Evolutionary conservation across 2,113 vertebrate species (phyloP).

Genomic region (Pan paniscus): DNA sequence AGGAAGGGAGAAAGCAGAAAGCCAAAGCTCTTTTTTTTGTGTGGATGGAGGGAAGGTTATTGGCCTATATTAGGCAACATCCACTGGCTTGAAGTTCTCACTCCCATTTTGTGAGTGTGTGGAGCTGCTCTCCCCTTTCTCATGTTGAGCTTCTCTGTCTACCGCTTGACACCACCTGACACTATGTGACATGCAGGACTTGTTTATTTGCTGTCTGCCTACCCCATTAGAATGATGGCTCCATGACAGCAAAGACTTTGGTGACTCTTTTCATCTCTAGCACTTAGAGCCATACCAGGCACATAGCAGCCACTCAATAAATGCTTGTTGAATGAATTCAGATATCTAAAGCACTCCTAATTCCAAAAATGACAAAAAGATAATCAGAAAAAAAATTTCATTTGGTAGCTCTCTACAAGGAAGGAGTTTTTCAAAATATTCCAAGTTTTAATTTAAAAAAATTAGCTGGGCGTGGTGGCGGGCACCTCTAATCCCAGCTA

Average conservation of each 20-base stretch:
- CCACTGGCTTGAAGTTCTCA: background rate
- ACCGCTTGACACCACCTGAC: background rate
- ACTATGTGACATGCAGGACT: too few species aligned
- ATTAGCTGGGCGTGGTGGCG: too few species aligned
- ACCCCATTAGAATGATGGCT: background rate
- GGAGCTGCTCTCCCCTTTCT: background rate
- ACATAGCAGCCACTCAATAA: background rate
- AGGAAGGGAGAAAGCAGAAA: background rate
- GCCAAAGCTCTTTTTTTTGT: background rate
- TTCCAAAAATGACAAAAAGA: background rate
- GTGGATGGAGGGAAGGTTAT: background rate
- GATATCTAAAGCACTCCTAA: background rate
- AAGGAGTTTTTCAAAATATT: background rate
- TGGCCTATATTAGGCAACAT: background rate
- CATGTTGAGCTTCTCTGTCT: background rate
- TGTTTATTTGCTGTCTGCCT: background rate
- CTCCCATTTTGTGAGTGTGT: background rate
- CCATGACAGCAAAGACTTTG: background rate
- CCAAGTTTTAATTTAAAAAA: background rate
- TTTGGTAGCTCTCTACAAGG: background rate
- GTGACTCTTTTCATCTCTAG: background rate
- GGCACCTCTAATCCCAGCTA: too few species aligned
- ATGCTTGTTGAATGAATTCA: background rate
- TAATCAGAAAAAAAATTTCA: background rate
- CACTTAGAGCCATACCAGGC: background rate